phyloP scores from a whole-genome alignment of 2,797 vertebrate genomes.

The Synanceia verrucosa region DNA sequence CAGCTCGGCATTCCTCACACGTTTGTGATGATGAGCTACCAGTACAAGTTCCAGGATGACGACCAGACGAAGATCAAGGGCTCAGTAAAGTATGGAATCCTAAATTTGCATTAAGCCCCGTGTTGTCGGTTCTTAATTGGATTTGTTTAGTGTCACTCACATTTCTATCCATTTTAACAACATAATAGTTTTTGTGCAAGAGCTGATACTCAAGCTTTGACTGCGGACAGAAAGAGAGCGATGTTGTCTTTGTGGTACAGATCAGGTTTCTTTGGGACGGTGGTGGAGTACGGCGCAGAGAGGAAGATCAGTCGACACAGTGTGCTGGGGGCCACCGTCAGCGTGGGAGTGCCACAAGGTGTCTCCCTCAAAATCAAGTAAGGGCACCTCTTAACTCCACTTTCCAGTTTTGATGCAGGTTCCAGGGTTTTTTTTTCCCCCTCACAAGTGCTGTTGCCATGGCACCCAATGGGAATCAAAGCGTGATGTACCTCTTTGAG shows the following conservation, averaged over 20 bases:
- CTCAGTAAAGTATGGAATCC: conserved; percentile 89
- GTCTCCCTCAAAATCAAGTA: conserved; percentile 99
- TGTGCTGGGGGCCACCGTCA: conserved; percentile 92
- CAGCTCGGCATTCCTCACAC: conserved; percentile 97
- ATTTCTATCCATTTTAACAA: background rate
- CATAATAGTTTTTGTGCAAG: background rate
- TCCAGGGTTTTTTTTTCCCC: conserved; percentile 10
- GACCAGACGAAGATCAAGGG: conserved; percentile 97
- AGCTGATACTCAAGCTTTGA: conserved; percentile 1
- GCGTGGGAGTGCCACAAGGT: conserved; percentile 95
- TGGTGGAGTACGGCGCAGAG: conserved; percentile 96
- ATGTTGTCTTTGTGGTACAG: conserved; percentile 74
- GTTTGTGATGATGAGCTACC: conserved; percentile 96
- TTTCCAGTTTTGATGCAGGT: background rate
- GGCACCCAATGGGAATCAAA: background rate
- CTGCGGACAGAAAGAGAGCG: background rate
- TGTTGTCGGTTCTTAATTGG: background rate
- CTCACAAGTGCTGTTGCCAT: background rate
- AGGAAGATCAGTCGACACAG: conserved; percentile 98
- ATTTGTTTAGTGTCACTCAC: background rate
- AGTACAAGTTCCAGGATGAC: conserved; percentile 98
- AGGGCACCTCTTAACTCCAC: conserved; percentile 60
- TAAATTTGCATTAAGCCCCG: conserved; percentile 1
- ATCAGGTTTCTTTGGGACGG: conserved; percentile 95
- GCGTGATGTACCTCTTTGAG: background rate